Conservation (phyloP, 1,140 invertebrate species). For the Leptopilina clavipes region DNA sequence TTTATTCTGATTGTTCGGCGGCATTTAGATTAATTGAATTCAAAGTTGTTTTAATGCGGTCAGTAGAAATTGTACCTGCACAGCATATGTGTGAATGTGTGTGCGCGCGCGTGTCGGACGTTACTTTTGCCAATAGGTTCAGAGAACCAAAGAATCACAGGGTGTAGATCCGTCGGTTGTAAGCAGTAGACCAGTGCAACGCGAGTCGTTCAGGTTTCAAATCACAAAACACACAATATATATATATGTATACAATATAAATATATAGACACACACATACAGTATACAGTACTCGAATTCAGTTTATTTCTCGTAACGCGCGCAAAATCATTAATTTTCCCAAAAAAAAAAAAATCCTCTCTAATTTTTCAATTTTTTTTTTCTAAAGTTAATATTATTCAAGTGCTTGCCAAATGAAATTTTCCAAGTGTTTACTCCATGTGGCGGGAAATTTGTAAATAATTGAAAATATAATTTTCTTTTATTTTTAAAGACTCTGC, state of each 20-base stretch:
- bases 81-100: constrained; percentile 43
- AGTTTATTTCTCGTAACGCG: neutral
- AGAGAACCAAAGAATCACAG: constrained; percentile 54
- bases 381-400: neutral
- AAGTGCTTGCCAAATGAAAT: constrained; percentile 3
- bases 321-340: neutral
- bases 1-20: constrained; percentile 47
- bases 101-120: constrained; percentile 48
- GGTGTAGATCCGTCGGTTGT: constrained; percentile 54
- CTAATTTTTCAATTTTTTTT: neutral
- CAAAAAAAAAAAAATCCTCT: neutral
- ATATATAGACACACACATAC: neutral
- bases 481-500: too few species aligned
- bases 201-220: constrained; percentile 8
- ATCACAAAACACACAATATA: neutral
- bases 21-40: constrained; percentile 58
- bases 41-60: constrained; percentile 50
- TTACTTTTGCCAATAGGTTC: constrained; percentile 48
- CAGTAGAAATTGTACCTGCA: constrained; percentile 50
- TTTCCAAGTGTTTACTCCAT: neutral
- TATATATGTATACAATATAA: neutral
- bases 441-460: neutral
- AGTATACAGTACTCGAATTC: neutral
- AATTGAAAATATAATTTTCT: neutral
- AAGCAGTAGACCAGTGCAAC: constrained; percentile 45